Conservation (phyloP, 2,888 invertebrate genomes). For the Ormyrus thymus region DNA sequence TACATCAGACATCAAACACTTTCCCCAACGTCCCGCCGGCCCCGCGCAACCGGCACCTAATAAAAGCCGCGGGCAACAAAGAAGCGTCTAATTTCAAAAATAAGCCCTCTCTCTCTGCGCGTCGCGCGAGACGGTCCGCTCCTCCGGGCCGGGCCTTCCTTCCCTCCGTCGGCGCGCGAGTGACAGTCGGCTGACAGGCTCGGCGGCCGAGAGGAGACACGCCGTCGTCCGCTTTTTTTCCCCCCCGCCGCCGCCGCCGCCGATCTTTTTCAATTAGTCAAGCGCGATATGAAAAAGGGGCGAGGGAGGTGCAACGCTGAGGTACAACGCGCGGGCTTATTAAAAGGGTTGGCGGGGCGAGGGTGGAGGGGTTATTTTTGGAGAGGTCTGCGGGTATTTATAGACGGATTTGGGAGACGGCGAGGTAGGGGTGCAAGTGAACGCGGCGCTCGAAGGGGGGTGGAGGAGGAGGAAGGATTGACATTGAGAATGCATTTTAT, state of each 20-base stretch:
- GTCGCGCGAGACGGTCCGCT: too few relatives aligned
- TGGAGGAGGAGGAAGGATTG: too few relatives aligned
- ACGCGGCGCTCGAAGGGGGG: too few relatives aligned
- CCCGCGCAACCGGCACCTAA: not conserved
- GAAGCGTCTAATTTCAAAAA: too few relatives aligned
- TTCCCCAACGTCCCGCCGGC: not conserved
- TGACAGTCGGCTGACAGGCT: too few relatives aligned
- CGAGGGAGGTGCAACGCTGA: not conserved
- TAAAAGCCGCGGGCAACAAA: not conserved
- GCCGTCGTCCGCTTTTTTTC: conserved; percentile 13
- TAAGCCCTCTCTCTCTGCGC: conserved; percentile 15
- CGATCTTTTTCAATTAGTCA: conserved; percentile 46
- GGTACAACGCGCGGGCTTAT: conserved; percentile 1
- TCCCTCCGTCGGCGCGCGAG: too few relatives aligned
- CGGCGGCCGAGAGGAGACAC: too few relatives aligned
- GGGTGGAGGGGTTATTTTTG: not conserved
- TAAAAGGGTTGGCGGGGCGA: conserved; percentile 19
- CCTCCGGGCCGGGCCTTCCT: too few relatives aligned
- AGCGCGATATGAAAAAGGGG: not conserved
- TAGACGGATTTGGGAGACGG: not conserved
- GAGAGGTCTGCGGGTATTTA: not conserved
- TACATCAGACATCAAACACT: too few relatives aligned
- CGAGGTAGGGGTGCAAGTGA: not conserved
- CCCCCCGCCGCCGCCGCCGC: not conserved
- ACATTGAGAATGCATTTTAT: too few relatives aligned